These are phyloP conservation scores for Chymomyza costata DNA, from an alignment of 1,140 invertebrate genomes.

Conservation along the genomic window DNA sequence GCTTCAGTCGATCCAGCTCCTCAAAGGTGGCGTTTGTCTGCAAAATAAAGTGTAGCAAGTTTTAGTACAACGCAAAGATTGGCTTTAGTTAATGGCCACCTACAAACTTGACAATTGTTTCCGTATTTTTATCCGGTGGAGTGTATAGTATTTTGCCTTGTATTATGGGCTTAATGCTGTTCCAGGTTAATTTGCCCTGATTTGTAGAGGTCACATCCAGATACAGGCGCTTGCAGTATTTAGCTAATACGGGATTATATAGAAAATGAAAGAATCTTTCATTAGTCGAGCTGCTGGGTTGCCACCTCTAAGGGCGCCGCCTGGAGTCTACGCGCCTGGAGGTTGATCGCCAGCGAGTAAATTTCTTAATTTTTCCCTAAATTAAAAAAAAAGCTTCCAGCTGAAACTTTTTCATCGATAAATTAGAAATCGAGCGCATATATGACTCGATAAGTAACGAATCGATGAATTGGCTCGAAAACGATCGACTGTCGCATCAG, in stretches of 20 bases:
- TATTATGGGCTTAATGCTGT: slow-evolving; percentile 80
- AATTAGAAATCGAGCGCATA: no score
- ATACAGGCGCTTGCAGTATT: slow-evolving; percentile 80
- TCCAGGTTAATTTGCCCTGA: slow-evolving; percentile 82
- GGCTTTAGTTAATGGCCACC: slow-evolving; percentile 25
- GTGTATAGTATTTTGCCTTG: slow-evolving; percentile 81
- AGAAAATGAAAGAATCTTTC: background rate
- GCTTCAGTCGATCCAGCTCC: slow-evolving; percentile 76
- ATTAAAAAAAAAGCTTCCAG: no score
- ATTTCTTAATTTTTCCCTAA: no score
- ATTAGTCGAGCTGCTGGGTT: background rate
- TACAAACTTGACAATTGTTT: slow-evolving; percentile 77
- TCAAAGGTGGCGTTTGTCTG: slow-evolving; percentile 79
- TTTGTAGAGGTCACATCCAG: slow-evolving; percentile 78
- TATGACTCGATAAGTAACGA: no score
- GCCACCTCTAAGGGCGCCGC: no score
- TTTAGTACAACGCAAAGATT: no score
- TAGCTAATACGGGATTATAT: slow-evolving; percentile 72
- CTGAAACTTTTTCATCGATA: no score
- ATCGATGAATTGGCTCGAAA: no score
- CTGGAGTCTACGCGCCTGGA: no score
- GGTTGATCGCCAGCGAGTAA: no score
- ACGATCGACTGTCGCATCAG: no score
- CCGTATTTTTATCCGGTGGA: slow-evolving; percentile 76
- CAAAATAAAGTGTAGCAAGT: background rate